Conservation (phyloP, 1,140 invertebrate genomes). For the Atta cephalotes region DNA sequence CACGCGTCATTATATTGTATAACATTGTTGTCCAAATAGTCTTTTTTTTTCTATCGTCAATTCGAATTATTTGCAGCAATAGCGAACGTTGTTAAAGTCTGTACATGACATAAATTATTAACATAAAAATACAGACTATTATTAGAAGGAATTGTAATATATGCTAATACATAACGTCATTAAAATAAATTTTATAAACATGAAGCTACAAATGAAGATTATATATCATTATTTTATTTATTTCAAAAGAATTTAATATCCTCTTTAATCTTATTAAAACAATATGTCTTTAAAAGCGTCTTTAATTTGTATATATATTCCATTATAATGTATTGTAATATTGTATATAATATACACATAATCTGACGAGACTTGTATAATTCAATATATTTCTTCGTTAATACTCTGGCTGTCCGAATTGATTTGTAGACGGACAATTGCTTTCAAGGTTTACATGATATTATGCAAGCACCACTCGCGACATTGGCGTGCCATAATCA, state of each 20-base stretch:
- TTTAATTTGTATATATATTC: too few relatives aligned
- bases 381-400: not conserved
- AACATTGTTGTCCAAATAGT: not conserved
- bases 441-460: slow-evolving; percentile 34
- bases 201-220: not conserved
- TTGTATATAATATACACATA: not conserved
- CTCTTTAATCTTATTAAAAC: not conserved
- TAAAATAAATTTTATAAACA: not conserved
- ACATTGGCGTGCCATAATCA: slow-evolving; percentile 12
- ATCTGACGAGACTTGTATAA: not conserved
- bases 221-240: slow-evolving; percentile 5
- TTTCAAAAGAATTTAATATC: not conserved
- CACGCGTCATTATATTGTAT: slow-evolving; percentile 41
- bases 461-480: slow-evolving; percentile 33
- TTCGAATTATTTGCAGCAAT: slow-evolving; percentile 18
- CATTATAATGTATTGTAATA: not conserved
- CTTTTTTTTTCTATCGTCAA: not conserved
- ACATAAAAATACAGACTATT: slow-evolving; percentile 2
- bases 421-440: slow-evolving; percentile 26
- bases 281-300: not conserved
- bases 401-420: slow-evolving; percentile 3
- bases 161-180: not conserved
- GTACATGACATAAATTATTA: not conserved
- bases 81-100: not conserved
- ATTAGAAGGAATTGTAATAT: not conserved